Percentiles rank a stretch among this genome's conserved stretches.
These are phyloP conservation scores for Pampusana beccarii DNA, from an alignment of 2,113 vertebrate species.

Conservation along the genomic window DNA sequence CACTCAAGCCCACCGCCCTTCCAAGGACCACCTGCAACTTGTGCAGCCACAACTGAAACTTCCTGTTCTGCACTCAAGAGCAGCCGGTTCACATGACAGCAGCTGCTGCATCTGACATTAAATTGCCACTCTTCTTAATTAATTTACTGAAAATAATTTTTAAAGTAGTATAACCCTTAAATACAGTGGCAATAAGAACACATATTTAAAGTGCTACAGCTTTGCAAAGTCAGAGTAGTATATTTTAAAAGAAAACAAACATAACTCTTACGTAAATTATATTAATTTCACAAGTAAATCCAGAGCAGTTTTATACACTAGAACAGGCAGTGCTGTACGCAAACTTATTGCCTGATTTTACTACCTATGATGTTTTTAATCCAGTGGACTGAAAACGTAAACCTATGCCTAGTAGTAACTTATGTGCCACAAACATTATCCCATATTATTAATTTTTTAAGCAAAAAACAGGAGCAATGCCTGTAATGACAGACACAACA, in stretches of 20 bases:
- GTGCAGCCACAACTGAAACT: not conserved
- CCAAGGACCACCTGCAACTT: not conserved
- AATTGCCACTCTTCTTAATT: not conserved
- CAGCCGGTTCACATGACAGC: not conserved
- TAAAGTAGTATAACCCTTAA: not conserved
- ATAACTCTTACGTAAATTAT: not conserved
- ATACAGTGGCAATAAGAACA: not conserved
- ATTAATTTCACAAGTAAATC: not conserved
- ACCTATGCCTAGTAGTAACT: not conserved
- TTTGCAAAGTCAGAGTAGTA: not conserved
- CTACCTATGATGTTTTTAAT: not conserved
- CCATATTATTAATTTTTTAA: not conserved
- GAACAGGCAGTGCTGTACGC: rapidly evolving
- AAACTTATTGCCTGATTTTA: not conserved
- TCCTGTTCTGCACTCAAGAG: not conserved
- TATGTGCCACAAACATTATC: not conserved
- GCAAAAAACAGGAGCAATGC: not conserved
- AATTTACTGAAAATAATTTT: not conserved
- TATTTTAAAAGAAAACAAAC: not conserved
- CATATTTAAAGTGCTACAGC: not conserved
- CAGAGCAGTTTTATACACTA: not conserved
- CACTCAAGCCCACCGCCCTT: not conserved
- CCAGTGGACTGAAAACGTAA: not conserved
- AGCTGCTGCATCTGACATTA: not conserved
- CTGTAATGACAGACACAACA: not conserved